Conservation (phyloP, 2,888 invertebrate species). For the Gisinianus flammeolus region DNA sequence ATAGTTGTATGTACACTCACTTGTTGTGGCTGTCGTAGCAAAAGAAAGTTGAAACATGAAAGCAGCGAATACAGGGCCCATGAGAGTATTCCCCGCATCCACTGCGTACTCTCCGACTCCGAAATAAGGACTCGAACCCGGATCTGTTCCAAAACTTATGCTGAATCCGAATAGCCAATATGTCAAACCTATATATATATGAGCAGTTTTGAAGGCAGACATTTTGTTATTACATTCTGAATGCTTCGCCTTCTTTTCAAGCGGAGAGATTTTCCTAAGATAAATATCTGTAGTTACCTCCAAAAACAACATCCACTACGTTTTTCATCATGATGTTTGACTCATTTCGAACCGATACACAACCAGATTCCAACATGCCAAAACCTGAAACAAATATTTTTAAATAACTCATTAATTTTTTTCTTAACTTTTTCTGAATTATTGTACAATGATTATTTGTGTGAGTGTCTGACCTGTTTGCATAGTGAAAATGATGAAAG, state of each 20-base stretch:
- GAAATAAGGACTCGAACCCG: conserved; percentile 61
- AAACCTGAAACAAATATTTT: conserved; percentile 60
- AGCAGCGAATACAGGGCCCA: conserved; percentile 58
- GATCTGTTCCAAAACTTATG: conserved; percentile 60
- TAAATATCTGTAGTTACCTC: too few species aligned
- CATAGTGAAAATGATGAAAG: conserved; percentile 62
- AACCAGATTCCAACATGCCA: conserved; percentile 63
- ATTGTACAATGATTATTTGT: too few species aligned
- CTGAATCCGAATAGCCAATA: conserved; percentile 64
- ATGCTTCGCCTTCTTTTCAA: not conserved
- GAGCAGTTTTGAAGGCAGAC: too few species aligned
- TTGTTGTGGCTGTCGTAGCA: conserved; percentile 62
- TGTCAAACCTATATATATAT: too few species aligned
- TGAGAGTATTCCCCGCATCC: conserved; percentile 60
- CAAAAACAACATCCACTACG: conserved; percentile 64
- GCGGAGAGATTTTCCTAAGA: conserved; percentile 14
- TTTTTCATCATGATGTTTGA: conserved; percentile 65
- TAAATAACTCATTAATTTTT: not conserved
- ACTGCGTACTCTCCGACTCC: conserved; percentile 63
- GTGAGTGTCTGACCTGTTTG: conserved; percentile 60
- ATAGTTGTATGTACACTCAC: too few species aligned
- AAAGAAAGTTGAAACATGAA: conserved; percentile 59
- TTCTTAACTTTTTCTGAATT: not conserved
- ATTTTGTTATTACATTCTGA: too few species aligned
- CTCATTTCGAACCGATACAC: conserved; percentile 62